Evolutionary conservation across 1,140 invertebrate genomes (phyloP).

Genomic region (Rhynchophorus ferrugineus): DNA sequence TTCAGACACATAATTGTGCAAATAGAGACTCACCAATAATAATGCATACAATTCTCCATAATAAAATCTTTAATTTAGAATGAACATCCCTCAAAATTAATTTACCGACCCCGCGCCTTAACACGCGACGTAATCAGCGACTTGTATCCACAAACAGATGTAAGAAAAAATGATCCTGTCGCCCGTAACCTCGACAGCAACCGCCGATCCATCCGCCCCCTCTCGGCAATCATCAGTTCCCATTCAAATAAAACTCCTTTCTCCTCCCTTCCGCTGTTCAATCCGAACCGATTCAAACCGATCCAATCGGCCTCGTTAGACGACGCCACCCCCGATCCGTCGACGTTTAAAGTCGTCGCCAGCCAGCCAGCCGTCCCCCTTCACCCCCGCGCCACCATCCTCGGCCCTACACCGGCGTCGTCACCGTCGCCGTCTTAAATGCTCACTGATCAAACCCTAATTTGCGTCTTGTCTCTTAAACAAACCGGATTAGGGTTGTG

Average conservation of each 20-base stretch:
- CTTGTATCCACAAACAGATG: too few relatives aligned
- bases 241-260: constrained; percentile 17
- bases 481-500: constrained; percentile 34
- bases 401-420: background rate
- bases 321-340: constrained; percentile 28
- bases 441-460: constrained; percentile 38
- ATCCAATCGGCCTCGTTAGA: constrained; percentile 39
- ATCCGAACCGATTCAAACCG: constrained; percentile 40
- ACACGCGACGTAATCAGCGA: too few relatives aligned
- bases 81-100: too few relatives aligned
- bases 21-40: too few relatives aligned
- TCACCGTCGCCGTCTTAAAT: constrained; percentile 31
- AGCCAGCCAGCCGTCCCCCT: constrained; percentile 21
- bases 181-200: too few relatives aligned
- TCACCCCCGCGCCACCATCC: too few relatives aligned
- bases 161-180: too few relatives aligned
- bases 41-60: too few relatives aligned
- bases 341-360: constrained; percentile 32
- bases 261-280: constrained; percentile 37
- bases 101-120: too few relatives aligned
- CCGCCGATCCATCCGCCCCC: background rate
- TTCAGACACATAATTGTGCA: too few relatives aligned
- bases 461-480: constrained; percentile 39
- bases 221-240: constrained; percentile 9
- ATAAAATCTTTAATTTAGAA: too few relatives aligned